Conservation (phyloP, 2,888 invertebrate species). For the Caenorhabditis auriculariae region DNA sequence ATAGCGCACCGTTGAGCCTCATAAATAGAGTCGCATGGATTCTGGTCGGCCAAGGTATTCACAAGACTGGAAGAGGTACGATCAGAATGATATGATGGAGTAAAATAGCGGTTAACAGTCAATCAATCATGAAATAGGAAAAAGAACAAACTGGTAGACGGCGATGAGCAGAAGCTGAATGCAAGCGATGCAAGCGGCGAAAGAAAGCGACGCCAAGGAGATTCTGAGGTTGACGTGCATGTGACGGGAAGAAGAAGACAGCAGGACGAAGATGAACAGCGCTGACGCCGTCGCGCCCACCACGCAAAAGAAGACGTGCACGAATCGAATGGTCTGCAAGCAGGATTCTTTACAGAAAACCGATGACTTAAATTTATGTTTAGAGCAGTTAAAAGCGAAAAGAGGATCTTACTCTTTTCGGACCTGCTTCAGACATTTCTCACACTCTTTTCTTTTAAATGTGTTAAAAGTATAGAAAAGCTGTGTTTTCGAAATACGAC, state of each 20-base stretch:
- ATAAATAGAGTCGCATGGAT: conserved; percentile 28
- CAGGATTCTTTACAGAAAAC: not conserved
- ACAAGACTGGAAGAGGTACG: conserved; percentile 15
- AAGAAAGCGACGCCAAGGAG: conserved; percentile 31
- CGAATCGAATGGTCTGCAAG: conserved; percentile 37
- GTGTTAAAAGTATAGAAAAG: too few relatives aligned
- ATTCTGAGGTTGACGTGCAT: conserved; percentile 41
- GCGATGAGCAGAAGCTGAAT: conserved; percentile 36
- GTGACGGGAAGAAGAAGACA: conserved; percentile 27
- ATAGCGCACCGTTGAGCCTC: conserved; percentile 25
- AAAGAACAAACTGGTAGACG: conserved; percentile 26
- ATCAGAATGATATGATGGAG: not conserved
- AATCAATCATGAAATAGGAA: too few relatives aligned
- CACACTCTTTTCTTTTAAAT: not conserved
- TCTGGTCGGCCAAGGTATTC: conserved; percentile 16
- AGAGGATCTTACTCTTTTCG: too few relatives aligned
- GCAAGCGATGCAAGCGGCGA: conserved; percentile 39
- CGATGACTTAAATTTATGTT: too few relatives aligned
- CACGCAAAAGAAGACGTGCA: conserved; percentile 35
- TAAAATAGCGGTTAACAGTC: not conserved
- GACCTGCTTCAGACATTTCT: not conserved
- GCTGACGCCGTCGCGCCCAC: conserved; percentile 31
- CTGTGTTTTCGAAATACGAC: too few relatives aligned
- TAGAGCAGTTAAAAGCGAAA: too few relatives aligned
- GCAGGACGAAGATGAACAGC: conserved; percentile 38